Conservation (phyloP, 2,888 invertebrate species). For the Cephus pygmeus region DNA sequence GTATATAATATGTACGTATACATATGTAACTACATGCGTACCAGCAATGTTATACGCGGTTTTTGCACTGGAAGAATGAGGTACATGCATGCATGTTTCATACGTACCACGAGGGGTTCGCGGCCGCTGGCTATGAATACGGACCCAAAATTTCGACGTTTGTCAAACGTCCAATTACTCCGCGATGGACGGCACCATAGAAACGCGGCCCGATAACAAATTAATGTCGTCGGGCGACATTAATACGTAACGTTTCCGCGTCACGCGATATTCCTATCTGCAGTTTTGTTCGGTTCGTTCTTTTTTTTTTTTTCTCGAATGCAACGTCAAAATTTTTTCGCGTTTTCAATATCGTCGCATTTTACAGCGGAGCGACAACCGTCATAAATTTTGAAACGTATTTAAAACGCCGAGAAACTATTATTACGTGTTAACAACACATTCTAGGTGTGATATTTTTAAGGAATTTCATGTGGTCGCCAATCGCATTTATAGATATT, state of each 20-base stretch:
- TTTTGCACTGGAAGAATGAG: not conserved
- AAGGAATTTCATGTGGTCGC: not conserved
- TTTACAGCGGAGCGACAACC: not conserved
- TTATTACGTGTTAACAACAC: too few relatives aligned
- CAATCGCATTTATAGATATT: too few relatives aligned
- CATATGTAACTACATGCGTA: not conserved
- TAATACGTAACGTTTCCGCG: not conserved
- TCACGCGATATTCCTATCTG: not conserved
- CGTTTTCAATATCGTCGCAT: not conserved
- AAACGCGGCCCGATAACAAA: not conserved
- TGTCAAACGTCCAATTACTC: constrained; percentile 2
- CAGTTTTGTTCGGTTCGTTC: not conserved
- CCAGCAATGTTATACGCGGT: not conserved
- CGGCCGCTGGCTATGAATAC: not conserved
- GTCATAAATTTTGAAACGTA: not conserved
- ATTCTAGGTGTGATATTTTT: not conserved
- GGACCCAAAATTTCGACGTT: constrained; percentile 5
- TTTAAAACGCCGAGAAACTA: too few relatives aligned
- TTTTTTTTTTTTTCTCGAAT: too few relatives aligned
- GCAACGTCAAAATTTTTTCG: too few relatives aligned
- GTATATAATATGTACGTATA: too few relatives aligned
- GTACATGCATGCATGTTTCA: not conserved
- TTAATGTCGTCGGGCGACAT: not conserved
- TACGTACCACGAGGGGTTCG: not conserved
- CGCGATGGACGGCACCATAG: not conserved